Conservation (phyloP, 2,113 vertebrate genomes). For the Ailurus styani region DNA sequence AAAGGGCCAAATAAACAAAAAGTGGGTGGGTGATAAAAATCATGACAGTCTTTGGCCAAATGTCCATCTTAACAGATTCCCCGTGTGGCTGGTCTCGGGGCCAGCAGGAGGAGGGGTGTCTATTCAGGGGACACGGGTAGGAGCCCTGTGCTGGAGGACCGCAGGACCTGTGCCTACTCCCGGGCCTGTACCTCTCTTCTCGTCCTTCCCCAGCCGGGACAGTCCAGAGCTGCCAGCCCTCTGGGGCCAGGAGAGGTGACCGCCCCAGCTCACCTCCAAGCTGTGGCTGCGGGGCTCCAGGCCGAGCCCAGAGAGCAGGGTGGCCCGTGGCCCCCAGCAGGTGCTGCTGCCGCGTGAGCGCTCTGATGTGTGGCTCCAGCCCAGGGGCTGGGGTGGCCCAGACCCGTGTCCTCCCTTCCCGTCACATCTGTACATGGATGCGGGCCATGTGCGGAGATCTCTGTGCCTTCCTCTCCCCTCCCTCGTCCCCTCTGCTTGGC, state of each 20-base stretch:
- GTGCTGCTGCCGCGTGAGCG: too few species aligned
- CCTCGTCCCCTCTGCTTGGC: not conserved
- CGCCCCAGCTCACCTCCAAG: not conserved
- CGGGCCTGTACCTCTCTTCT: not conserved
- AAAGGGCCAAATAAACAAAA: slow-evolving; percentile 13
- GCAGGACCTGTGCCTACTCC: not conserved
- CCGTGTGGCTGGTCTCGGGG: not conserved
- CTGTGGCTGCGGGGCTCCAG: accelerated
- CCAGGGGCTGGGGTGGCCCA: slow-evolving; percentile 29
- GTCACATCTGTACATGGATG: not conserved
- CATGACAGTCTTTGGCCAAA: not conserved
- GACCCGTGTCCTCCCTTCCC: not conserved
- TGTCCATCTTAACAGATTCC: not conserved
- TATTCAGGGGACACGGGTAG: accelerated
- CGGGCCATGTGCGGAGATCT: accelerated
- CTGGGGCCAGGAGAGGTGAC: not conserved
- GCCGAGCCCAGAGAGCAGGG: slow-evolving; percentile 41
- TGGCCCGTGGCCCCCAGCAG: too few species aligned
- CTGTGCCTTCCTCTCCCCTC: not conserved
- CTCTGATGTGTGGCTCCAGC: too few species aligned
- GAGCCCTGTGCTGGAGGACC: accelerated
- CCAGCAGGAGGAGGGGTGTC: not conserved
- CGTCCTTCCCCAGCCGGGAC: not conserved
- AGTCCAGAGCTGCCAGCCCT: not conserved
- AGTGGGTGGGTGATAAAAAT: not conserved